Conservation (phyloP, 2,888 invertebrate species). For the Drosophila phalerata region DNA sequence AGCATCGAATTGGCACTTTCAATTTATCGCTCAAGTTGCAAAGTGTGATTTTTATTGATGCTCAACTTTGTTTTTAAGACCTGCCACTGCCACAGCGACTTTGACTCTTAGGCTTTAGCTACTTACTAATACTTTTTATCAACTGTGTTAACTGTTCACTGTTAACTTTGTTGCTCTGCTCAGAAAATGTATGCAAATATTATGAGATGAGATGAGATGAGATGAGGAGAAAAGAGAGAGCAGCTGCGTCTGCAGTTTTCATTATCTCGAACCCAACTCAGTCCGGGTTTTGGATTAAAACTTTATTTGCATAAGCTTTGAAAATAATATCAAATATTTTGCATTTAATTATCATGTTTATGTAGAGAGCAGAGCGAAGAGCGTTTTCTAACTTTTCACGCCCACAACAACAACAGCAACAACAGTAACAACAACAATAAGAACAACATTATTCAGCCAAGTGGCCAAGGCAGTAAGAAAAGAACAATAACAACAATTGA, state of each 20-base stretch:
- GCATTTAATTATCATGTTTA: conserved; percentile 75
- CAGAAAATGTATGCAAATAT: conserved; percentile 70
- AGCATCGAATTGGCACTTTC: conserved; percentile 77
- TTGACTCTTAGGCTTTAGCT: conserved; percentile 34
- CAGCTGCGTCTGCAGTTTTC: conserved; percentile 65
- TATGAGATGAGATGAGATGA: conserved; percentile 6
- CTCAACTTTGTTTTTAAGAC: conserved; percentile 56
- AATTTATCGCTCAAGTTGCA: conserved; percentile 73
- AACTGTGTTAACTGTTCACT: conserved; percentile 44
- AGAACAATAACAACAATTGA: conserved; percentile 33
- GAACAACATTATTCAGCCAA: conserved; percentile 10
- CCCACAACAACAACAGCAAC: conserved; percentile 19
- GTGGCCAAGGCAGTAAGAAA: conserved; percentile 19
- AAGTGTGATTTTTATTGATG: conserved; percentile 80
- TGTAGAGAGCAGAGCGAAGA: conserved; percentile 37
- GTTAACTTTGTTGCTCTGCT: conserved; percentile 38
- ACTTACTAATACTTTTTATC: conserved; percentile 63
- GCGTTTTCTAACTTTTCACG: conserved; percentile 28
- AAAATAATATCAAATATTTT: conserved; percentile 78
- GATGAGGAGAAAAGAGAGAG: conserved; percentile 17
- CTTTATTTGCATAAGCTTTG: conserved; percentile 77
- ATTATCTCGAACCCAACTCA: conserved; percentile 54
- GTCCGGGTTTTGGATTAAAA: conserved; percentile 47
- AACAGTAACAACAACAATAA: neutral
- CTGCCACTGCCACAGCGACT: conserved; percentile 1